These are phyloP conservation scores for Phylloscopus trochilus DNA, from an alignment of 2,113 vertebrate genomes.

Conservation along the genomic window DNA sequence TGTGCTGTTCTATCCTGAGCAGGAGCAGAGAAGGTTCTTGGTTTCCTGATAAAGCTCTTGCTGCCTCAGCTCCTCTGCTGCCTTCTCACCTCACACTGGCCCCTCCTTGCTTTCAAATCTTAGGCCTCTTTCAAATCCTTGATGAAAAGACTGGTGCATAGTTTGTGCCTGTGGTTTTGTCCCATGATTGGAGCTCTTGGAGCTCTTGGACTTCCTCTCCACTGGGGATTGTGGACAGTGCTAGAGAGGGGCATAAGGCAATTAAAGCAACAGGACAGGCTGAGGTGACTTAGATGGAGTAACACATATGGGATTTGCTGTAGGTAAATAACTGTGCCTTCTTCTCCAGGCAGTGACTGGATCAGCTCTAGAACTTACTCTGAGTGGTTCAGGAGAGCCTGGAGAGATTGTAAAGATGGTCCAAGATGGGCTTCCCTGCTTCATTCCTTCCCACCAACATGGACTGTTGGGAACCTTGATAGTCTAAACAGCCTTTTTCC, in stretches of 20 bases:
- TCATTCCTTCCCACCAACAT: background rate
- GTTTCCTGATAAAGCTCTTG: slow-evolving; percentile 26
- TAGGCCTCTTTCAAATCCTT: background rate
- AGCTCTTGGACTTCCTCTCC: background rate
- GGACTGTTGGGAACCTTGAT: background rate
- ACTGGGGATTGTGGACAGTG: background rate
- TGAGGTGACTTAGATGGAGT: background rate
- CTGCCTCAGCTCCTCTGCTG: background rate
- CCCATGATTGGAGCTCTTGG: background rate
- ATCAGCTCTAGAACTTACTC: background rate
- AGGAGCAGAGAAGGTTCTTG: slow-evolving; percentile 14
- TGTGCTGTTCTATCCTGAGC: slow-evolving; percentile 30
- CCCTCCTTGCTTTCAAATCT: background rate
- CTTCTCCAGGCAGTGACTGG: background rate
- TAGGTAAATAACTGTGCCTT: background rate
- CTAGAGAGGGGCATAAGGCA: background rate
- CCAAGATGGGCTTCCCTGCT: background rate
- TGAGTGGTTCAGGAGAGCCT: background rate
- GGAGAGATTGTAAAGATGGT: background rate
- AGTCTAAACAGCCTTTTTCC: background rate
- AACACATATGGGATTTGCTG: background rate
- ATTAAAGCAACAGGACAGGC: background rate
- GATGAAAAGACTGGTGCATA: background rate
- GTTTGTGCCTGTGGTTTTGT: background rate
- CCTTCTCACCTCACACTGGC: background rate